Conservation (phyloP, 2,888 invertebrate species). For the Temnothorax ravouxi region DNA sequence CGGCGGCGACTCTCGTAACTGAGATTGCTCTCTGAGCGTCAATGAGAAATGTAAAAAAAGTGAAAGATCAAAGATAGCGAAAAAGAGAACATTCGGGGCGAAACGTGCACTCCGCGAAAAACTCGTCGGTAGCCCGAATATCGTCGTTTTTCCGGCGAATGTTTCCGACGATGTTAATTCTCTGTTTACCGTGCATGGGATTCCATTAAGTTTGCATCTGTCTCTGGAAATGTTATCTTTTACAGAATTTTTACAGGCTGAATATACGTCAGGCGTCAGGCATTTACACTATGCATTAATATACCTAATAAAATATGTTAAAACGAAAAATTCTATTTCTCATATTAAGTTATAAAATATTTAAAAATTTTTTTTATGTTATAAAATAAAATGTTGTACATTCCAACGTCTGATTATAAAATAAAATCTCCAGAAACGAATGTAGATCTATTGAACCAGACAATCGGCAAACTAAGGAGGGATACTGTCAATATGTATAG, state of each 20-base stretch:
- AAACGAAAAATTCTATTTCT: neutral
- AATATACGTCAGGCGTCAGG: neutral
- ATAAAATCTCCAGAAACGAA: constrained; percentile 30
- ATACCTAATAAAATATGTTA: neutral
- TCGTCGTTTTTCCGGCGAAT: neutral
- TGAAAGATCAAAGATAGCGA: constrained; percentile 13
- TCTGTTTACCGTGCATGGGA: neutral
- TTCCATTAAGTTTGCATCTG: neutral
- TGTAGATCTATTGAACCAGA: neutral
- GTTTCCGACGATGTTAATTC: neutral
- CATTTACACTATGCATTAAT: neutral
- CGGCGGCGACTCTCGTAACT: neutral
- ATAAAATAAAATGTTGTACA: neutral
- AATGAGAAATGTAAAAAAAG: constrained; percentile 13
- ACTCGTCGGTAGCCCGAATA: constrained; percentile 14
- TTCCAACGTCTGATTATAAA: neutral
- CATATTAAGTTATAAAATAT: constrained; percentile 16
- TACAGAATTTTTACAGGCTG: neutral
- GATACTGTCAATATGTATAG: constrained; percentile 3
- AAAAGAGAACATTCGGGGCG: constrained; percentile 25
- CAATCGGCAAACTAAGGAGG: constrained; percentile 1
- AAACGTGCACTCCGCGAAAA: constrained; percentile 37
- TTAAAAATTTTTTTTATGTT: neutral
- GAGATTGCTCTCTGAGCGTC: neutral
- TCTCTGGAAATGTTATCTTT: constrained; percentile 5